Evolutionary conservation across 2,888 invertebrate genomes (phyloP), one percentile per base, ranked within the genome.

Genomic region (Megastigmus dorsalis): DNA sequence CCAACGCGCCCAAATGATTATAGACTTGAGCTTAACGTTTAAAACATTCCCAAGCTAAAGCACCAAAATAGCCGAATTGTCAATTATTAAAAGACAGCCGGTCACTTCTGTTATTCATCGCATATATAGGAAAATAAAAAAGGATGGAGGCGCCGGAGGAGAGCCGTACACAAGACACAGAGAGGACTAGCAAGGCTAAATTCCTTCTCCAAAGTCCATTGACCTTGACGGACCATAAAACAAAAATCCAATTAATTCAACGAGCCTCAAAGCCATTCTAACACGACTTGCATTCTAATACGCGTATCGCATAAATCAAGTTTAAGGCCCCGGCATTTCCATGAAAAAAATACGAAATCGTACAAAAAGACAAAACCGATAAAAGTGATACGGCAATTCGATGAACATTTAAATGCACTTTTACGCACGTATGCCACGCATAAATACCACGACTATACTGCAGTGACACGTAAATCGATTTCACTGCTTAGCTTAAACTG

Each of bases 151-250:
- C 41, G 52, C n/a, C 30, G 15, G 3, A 23, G 9, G 0, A 5
- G 45, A n/a, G n/a, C n/a, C n/a, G n/a, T n/a, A n/a, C n/a, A n/a
- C n/a, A n/a, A 23, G 15, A 26, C 2, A 7, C 9, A 10, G 18
- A 30, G 18, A 38, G 13, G 4, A 10, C 54, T 23, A 26, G 18
- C 67, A 62, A 62, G 48, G 62, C 48, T 55, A 55, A 54, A 62
- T 73, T 73, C 62, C 67, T 62, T 48, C 54, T 60, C 23, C 18
- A 60, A 67, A 74, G 73, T 74, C 67, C 67, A 55, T 68, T 74
- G 73, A 74, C 68, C 74, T 74, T 74, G 74, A 48, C 54, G 23
- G 36, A 7, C 57, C 41, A 30, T 50, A 41, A 54, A 60, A 60
- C 43, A 28, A 72, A 72, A 72, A 66, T 72, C 52, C 50, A 66